phyloP scores from a whole-genome alignment of 2,797 vertebrate genomes.

The Dermochelys coriacea region DNA sequence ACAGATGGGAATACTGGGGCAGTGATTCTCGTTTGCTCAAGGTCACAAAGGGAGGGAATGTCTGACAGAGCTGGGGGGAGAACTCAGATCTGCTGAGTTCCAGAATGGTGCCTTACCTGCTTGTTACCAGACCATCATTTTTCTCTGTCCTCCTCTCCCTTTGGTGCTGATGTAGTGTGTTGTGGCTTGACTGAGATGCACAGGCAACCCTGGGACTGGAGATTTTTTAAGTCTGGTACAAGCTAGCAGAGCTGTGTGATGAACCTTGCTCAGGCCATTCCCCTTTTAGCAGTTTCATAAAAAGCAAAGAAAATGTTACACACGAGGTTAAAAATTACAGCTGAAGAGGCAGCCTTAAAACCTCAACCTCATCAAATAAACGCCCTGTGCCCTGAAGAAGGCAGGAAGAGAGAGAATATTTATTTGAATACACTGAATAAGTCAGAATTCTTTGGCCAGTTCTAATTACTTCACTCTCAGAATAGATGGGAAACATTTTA shows the following conservation, averaged over 20 bases:
- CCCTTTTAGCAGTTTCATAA: slow-evolving; percentile 40
- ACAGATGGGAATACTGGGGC: not conserved
- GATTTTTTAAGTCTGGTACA: not conserved
- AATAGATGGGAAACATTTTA: not conserved
- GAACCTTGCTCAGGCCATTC: slow-evolving; percentile 63
- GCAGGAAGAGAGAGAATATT: not conserved
- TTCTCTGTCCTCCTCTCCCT: not conserved
- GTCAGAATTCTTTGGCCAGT: not conserved
- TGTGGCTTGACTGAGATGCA: not conserved
- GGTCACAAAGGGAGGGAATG: not conserved
- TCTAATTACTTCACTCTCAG: not conserved
- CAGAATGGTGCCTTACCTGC: not conserved
- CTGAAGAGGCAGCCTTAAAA: slow-evolving; percentile 8
- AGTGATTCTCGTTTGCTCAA: not conserved
- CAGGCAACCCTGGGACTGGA: not conserved
- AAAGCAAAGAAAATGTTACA: slow-evolving; percentile 41
- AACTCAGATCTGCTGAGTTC: not conserved
- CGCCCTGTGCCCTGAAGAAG: not conserved
- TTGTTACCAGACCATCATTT: not conserved
- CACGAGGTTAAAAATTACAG: slow-evolving; percentile 24
- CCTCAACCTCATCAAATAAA: not conserved
- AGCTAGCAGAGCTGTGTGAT: slow-evolving; percentile 55
- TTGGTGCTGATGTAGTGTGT: not conserved
- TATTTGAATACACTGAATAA: not conserved
- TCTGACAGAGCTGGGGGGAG: not conserved